Evolutionary conservation across 2,888 invertebrate genomes (phyloP).

Genomic region (Cybosia mesomella): DNA sequence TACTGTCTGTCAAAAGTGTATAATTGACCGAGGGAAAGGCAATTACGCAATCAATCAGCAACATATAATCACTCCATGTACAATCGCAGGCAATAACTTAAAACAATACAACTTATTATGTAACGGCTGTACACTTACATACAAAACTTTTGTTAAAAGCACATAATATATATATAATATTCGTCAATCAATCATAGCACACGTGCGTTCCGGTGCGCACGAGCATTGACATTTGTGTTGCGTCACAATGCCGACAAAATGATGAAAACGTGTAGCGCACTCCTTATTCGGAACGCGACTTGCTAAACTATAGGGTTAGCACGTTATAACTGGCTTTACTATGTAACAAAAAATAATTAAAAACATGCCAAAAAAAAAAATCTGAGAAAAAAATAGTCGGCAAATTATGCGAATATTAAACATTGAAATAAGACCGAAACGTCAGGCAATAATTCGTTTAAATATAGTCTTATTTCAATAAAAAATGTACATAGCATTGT

Average conservation of each 20-base stretch:
- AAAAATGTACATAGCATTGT: no score
- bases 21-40: not conserved
- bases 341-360: not conserved
- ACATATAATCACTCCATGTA: not conserved
- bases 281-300: slow-evolving; percentile 58
- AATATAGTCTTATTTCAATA: no score
- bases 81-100: not conserved
- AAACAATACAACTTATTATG: slow-evolving; percentile 8
- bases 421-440: no score
- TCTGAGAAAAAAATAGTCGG: no score
- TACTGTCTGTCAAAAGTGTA: not conserved
- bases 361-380: no score
- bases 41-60: not conserved
- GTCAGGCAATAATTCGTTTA: no score
- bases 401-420: no score
- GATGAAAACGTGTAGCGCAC: slow-evolving; percentile 67
- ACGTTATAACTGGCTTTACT: not conserved
- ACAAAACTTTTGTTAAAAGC: slow-evolving; percentile 21
- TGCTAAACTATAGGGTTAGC: slow-evolving; percentile 36
- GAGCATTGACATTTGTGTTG: slow-evolving; percentile 69
- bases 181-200: slow-evolving; percentile 65
- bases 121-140: slow-evolving; percentile 9
- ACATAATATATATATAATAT: slow-evolving; percentile 52
- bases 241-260: slow-evolving; percentile 68
- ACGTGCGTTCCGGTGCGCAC: slow-evolving; percentile 55